Evolutionary conservation across 2,888 invertebrate species (phyloP).

Genomic region (Tipula lateralis): DNA sequence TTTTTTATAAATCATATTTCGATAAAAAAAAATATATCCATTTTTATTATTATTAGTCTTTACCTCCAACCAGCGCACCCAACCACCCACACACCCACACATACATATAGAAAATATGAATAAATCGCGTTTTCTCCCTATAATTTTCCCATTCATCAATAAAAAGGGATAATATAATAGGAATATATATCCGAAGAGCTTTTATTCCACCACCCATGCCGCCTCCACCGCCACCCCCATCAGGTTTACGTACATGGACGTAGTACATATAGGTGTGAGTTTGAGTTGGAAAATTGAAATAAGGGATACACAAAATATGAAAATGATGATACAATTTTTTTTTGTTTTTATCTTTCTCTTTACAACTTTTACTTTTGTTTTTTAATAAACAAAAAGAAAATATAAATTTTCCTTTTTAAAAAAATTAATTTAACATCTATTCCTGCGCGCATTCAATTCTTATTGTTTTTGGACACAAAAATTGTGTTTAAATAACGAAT

Average conservation of each 20-base stretch:
- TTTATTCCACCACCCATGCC: neutral
- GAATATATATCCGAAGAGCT: neutral
- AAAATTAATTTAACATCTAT: neutral
- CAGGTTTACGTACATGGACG: neutral
- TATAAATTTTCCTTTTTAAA: neutral
- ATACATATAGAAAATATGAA: neutral
- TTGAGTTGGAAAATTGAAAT: neutral
- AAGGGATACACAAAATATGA: neutral
- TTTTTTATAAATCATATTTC: neutral
- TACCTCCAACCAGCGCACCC: neutral
- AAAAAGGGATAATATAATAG: neutral
- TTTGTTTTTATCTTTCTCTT: neutral
- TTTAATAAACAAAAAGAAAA: conserved; percentile 13
- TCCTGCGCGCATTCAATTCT: neutral
- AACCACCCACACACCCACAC: neutral
- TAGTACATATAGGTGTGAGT: neutral
- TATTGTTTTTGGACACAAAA: neutral
- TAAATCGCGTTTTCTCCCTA: conserved; percentile 24
- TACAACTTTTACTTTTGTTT: conserved; percentile 14
- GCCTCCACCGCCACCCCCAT: neutral
- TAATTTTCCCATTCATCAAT: conserved; percentile 8
- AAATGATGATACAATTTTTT: conserved; percentile 19
- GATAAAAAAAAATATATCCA: neutral
- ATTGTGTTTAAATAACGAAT: neutral
- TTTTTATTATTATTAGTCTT: neutral